Conservation (phyloP, 2,888 invertebrate genomes). For the Epirrhoe tristata region DNA sequence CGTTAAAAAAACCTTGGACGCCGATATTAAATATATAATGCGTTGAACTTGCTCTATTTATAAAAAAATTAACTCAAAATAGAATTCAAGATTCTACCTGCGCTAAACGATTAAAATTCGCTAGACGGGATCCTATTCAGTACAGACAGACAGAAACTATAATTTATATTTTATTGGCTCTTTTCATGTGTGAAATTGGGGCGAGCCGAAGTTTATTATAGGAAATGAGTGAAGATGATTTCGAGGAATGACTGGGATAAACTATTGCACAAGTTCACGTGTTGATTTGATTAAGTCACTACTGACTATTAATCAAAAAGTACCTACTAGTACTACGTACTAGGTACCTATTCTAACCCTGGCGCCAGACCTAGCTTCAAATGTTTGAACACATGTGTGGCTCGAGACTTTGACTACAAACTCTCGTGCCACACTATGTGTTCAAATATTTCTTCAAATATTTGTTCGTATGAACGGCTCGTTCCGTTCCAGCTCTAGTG, state of each 20-base stretch:
- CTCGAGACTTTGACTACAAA: too few relatives aligned
- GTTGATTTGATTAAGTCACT: too few relatives aligned
- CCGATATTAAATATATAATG: not conserved
- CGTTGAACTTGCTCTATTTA: slow-evolving; percentile 5
- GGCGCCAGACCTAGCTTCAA: too few relatives aligned
- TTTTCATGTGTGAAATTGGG: slow-evolving; percentile 38
- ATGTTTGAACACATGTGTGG: too few relatives aligned
- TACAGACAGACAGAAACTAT: slow-evolving; percentile 13
- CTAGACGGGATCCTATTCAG: slow-evolving; percentile 17
- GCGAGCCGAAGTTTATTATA: slow-evolving; percentile 29
- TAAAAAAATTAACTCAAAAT: slow-evolving; percentile 6
- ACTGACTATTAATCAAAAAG: too few relatives aligned
- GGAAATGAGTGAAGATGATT: slow-evolving; percentile 24
- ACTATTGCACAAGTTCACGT: not conserved
- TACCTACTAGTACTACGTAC: too few relatives aligned
- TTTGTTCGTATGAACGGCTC: too few relatives aligned
- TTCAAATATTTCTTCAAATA: too few relatives aligned
- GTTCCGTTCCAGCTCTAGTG: too few relatives aligned
- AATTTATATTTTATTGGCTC: slow-evolving; percentile 7
- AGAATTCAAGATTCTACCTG: slow-evolving; percentile 11
- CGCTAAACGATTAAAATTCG: slow-evolving; percentile 21
- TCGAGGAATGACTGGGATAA: not conserved
- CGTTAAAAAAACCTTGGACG: too few relatives aligned
- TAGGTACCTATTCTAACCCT: too few relatives aligned
- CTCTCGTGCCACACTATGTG: too few relatives aligned